Evolutionary conservation across 2,888 invertebrate genomes (phyloP), one percentile per base, ranked within the genome.

Genomic region (Drosophila mulleri): DNA sequence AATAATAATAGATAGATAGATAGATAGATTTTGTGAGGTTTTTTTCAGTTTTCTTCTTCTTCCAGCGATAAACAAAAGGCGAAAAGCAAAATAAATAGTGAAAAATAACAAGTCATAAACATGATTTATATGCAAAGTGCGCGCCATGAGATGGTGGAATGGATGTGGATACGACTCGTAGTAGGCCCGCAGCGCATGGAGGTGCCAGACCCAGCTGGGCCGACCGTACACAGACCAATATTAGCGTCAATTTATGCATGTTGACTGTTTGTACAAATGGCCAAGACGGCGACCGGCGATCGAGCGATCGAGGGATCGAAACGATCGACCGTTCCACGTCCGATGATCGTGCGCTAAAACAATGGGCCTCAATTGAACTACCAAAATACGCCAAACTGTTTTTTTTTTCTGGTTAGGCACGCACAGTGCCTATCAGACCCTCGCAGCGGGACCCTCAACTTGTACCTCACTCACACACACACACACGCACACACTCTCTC

Each of bases 101-200:
- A 89, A 89, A 88, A 86, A 86, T 83, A 88, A 86, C 82, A 83
- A 90, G 79, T 88, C 90, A 90, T 90, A 90, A 86, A 83, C 81
- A 88, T 86, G 90, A 86, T 86, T 86, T 86, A 90, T 88, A 86
- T 88, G 87, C 89, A 88, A 88, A 86, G 90, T 86, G 81, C 82
- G 86, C 80, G 67, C 72, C 74, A 57, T 64, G 70, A 82, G 75
- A 42, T 65, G 57, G 60, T 45, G 50, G 63, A 61, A 70, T 59
- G 66, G 61, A 23, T 54, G 16, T 52, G 29, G 47, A 20, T 16
- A n/a, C 16, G 53, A 12, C 8, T 18, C 20, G 23, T 9, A 37
- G 16, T 16, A 9, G 20, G 37, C 53, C 53, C 52, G 52, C 47
- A 18, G 54, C 37, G 23, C 20, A 47, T 6, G 18, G 53, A 69